Evolutionary conservation across 30 jellyfish, hydroid and myxozoan species (phyloP).

Genomic region (Cassiopea andromeda): DNA sequence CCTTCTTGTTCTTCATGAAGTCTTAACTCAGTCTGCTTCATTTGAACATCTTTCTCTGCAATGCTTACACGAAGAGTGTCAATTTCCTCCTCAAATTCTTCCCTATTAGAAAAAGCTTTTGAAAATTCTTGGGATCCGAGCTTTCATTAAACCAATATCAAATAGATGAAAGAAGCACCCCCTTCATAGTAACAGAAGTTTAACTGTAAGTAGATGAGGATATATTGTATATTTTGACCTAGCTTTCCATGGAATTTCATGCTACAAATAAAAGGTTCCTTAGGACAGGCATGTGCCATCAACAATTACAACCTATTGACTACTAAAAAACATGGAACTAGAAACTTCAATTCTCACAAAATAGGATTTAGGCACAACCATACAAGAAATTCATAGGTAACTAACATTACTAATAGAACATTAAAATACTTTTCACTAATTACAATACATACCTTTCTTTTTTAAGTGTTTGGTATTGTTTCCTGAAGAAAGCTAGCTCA

Average conservation of each 20-base stretch:
- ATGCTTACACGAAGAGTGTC: constrained; percentile 79
- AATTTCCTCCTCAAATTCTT: constrained; percentile 73
- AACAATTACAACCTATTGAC: too few relatives aligned
- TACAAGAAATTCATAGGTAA: not conserved
- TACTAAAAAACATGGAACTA: too few relatives aligned
- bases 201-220: too few relatives aligned
- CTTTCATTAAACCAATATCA: not conserved
- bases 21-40: constrained; percentile 58
- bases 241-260: too few relatives aligned
- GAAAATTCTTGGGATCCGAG: too few relatives aligned
- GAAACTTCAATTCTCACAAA: too few relatives aligned
- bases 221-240: too few relatives aligned
- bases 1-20: constrained; percentile 50
- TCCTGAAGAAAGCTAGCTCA: constrained; percentile 80
- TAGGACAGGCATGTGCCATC: too few relatives aligned
- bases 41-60: constrained; percentile 36
- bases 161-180: not conserved
- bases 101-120: constrained; percentile 21
- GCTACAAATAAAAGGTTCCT: too few relatives aligned
- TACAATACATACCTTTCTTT: constrained; percentile 65
- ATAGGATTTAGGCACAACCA: too few relatives aligned
- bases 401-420: not conserved
- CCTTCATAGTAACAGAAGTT: not conserved
- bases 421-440: not conserved
- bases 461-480: constrained; percentile 52